Conservation (phyloP, 2,888 invertebrate species). For the Cetonia aurata region DNA sequence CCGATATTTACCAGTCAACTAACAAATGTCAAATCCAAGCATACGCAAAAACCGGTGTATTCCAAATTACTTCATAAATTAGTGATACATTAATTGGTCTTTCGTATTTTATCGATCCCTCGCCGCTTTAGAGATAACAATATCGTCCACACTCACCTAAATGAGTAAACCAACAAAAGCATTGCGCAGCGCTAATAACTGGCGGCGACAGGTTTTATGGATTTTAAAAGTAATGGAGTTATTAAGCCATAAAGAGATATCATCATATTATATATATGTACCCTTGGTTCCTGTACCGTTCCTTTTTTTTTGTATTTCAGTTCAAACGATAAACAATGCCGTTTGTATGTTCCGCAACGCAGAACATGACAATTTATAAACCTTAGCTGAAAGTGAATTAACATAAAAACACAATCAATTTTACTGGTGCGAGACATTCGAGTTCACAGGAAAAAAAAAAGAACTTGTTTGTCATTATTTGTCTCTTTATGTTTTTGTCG, state of each 20-base stretch:
- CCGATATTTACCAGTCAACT: no score
- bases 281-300: neutral
- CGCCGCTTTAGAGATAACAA: no score
- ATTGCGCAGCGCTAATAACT: no score
- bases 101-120: no score
- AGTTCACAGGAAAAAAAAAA: slow-evolving; percentile 17
- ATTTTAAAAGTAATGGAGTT: neutral
- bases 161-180: no score
- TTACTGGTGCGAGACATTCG: slow-evolving; percentile 17
- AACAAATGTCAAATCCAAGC: no score
- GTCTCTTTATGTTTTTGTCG: slow-evolving; percentile 30
- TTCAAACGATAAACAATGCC: slow-evolving; percentile 42
- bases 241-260: neutral
- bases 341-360: slow-evolving; percentile 42
- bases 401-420: slow-evolving; percentile 45
- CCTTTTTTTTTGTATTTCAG: neutral
- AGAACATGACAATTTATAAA: slow-evolving; percentile 44
- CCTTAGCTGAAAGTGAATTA: slow-evolving; percentile 40
- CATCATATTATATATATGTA: neutral
- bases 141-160: no score
- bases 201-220: no score
- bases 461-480: slow-evolving; percentile 39
- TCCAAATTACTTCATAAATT: no score
- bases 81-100: no score
- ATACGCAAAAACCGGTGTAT: no score